Percentiles rank a stretch among this genome's conserved stretches.
These are phyloP conservation scores for Entomobrya multifasciata DNA, from an alignment of 2,888 invertebrate species.

Conservation along the genomic window DNA sequence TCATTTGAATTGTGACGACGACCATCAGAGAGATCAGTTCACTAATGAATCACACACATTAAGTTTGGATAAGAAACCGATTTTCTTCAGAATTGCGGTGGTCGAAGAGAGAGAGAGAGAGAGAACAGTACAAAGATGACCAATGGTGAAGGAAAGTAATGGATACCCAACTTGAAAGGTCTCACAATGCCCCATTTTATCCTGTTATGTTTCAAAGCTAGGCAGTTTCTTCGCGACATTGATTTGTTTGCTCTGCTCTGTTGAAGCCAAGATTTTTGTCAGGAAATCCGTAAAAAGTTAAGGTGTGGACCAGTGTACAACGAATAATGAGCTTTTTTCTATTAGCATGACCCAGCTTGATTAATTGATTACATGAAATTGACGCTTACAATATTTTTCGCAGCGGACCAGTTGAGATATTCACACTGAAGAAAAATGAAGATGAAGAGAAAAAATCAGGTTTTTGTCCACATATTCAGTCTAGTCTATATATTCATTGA, in stretches of 20 bases:
- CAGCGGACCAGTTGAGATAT: constrained; percentile 37
- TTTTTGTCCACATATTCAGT: too few species aligned
- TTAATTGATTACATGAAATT: constrained; percentile 66
- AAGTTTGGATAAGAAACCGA: constrained; percentile 16
- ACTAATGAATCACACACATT: constrained; percentile 41
- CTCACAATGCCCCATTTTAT: constrained; percentile 33
- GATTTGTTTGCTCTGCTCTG: constrained; percentile 26
- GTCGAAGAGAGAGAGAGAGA: not conserved
- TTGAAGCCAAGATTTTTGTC: constrained; percentile 38
- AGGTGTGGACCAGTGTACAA: constrained; percentile 46
- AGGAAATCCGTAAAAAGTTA: constrained; percentile 60
- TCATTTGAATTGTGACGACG: not conserved
- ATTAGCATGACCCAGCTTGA: constrained; percentile 50
- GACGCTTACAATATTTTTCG: constrained; percentile 22
- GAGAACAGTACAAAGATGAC: not conserved
- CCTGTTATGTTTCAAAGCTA: too few species aligned
- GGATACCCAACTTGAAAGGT: too few species aligned
- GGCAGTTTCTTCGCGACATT: constrained; percentile 19
- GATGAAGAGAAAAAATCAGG: constrained; percentile 59
- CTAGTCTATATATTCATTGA: too few species aligned
- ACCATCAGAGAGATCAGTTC: constrained; percentile 7
- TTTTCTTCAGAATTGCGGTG: constrained; percentile 1
- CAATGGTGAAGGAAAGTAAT: too few species aligned
- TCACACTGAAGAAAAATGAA: constrained; percentile 8
- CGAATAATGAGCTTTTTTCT: constrained; percentile 47